Evolutionary conservation across 2,797 vertebrate species (phyloP), one percentile per base, ranked within the genome.

Genomic region (Lacerta bilineata): DNA sequence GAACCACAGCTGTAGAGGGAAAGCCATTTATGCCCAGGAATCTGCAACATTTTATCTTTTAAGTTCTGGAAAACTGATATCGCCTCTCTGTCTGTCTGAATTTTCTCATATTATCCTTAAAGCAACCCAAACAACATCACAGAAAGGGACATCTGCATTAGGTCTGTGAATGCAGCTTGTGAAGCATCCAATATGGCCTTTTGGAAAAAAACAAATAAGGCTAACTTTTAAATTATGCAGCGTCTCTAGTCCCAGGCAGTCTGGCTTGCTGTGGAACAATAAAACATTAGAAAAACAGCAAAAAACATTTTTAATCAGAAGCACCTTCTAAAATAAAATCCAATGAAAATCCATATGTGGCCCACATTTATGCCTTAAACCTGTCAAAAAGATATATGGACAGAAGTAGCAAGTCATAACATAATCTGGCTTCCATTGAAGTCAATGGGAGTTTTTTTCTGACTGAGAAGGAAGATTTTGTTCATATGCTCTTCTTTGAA

Each of bases 151-250:
- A 94, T 64, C 18, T 55, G 23, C 74, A 90, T 85, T 94, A 95
- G 87, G 76, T 95, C 94, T 94, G 87, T 93, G 92, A 94, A 93
- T 94, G 92, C 89, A 92, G 85, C 89, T 95, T 95, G 74, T 86
- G 94, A 95, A 96, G 93, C 86, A 95, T 89, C 90, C 92, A 96
- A 93, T 95, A 91, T 95, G 93, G 93, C 71, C 89, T 95, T 95
- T 90, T 94, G 90, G 90, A 94, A 93, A 33, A 33, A 87, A 94
- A 82, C 87, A 91, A 79, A 89, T 91, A 93, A 79, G 86, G 76
- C 27, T 92, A 90, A 93, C 29, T 33, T 71, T 85, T 50, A 92
- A 90, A 41, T 46, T 87, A 90, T 82, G 84, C 90, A 92, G 90
- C 11, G 1, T 64, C 92, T 94, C 78, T 87, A 86, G 36, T 87